These are phyloP conservation scores for Ceratotherium simum DNA, from an alignment of 2,113 vertebrate genomes.

Conservation along the genomic window DNA sequence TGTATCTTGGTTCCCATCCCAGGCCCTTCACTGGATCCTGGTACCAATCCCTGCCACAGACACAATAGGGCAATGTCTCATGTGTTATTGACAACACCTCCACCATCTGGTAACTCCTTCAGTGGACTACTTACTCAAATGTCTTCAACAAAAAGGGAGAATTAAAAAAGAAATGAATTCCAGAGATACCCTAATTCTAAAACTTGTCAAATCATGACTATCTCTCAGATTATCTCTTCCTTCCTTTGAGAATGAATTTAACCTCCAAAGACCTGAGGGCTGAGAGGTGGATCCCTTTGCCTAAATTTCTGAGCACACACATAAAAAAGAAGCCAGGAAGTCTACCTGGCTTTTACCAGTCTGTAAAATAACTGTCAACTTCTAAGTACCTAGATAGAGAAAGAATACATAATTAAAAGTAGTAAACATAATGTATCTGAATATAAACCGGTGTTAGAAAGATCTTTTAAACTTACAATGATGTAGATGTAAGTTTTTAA, in stretches of 20 bases:
- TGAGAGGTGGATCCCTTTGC: neutral
- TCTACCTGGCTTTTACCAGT: neutral
- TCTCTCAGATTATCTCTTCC: constrained; percentile 16
- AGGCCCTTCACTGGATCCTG: neutral
- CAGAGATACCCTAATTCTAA: neutral
- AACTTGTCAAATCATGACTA: neutral
- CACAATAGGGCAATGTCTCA: neutral
- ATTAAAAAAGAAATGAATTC: neutral
- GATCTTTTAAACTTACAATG: neutral
- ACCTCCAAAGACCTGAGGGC: neutral
- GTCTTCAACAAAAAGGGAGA: neutral
- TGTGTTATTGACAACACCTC: neutral
- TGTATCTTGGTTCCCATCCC: neutral
- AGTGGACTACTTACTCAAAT: neutral
- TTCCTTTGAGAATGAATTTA: neutral
- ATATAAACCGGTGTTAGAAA: neutral
- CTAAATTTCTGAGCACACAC: neutral
- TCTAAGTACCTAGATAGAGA: neutral
- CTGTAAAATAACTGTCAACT: neutral
- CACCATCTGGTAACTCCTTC: neutral
- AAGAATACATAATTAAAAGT: neutral
- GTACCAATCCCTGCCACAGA: neutral
- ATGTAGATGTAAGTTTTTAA: neutral
- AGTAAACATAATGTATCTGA: neutral
- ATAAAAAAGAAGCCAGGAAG: neutral